These are phyloP conservation scores for Gadopsis bispinosus DNA, from an alignment of 2,797 vertebrate species.

Conservation along the genomic window DNA sequence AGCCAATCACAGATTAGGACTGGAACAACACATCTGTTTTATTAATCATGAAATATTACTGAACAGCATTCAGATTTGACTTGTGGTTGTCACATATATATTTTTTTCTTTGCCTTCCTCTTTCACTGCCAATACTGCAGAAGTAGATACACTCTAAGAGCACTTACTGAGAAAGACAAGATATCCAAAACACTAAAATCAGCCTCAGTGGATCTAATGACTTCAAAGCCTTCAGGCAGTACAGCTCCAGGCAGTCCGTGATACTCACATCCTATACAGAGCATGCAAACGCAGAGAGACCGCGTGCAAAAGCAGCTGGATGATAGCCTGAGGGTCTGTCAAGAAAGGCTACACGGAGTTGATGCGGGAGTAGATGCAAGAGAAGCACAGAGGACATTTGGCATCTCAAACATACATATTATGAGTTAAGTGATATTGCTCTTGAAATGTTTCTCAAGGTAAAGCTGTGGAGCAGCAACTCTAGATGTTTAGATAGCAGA, in stretches of 20 bases:
- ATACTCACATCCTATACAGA: conserved; percentile 61
- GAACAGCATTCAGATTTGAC: conserved; percentile 16
- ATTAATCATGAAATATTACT: conserved; percentile 13
- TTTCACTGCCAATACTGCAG: conserved; percentile 21
- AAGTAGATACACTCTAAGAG: conserved; percentile 19
- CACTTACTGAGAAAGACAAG: conserved; percentile 37
- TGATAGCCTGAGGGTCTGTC: conserved; percentile 63
- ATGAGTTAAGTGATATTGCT: conserved; percentile 25
- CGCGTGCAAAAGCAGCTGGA: conserved; percentile 58
- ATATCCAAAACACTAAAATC: conserved; percentile 57
- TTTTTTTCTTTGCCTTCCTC: conserved; percentile 38
- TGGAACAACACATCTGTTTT: conserved; percentile 1
- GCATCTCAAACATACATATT: conserved; percentile 30
- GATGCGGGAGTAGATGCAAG: conserved; percentile 26
- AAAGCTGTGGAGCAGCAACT: conserved; percentile 1
- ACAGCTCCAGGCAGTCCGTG: conserved; percentile 62
- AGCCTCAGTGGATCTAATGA: conserved; percentile 56
- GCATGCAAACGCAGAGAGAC: conserved; percentile 58
- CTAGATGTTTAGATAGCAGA: neutral
- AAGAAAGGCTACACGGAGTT: conserved; percentile 31
- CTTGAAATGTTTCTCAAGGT: conserved; percentile 32
- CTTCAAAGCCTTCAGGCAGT: conserved; percentile 69
- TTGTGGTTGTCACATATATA: conserved; percentile 8
- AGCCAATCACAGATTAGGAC: conserved; percentile 7
- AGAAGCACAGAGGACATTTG: conserved; percentile 28